phyloP scores from a whole-genome alignment of 92 coral and sea anemone species.

The Nematostella vectensis region DNA sequence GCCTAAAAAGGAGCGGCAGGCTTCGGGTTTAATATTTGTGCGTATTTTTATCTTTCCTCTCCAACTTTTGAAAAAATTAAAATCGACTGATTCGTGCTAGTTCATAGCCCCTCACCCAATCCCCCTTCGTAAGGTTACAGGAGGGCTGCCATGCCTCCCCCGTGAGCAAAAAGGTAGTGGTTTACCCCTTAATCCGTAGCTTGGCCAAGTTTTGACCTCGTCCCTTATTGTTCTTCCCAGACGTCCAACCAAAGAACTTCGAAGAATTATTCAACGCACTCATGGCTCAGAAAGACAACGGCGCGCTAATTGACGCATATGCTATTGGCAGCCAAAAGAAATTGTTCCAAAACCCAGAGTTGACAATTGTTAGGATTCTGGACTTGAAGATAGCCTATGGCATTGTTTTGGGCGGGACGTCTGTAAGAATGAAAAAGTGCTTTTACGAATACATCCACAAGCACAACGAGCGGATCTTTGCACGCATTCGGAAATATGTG shows the following conservation, averaged over 20 bases:
- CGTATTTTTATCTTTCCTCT: too few species aligned
- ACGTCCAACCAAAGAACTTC: slow-evolving; percentile 22
- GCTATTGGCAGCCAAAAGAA: slow-evolving; percentile 40
- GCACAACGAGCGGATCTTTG: slow-evolving; percentile 24
- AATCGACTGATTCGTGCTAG: too few species aligned
- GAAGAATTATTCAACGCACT: slow-evolving; percentile 36
- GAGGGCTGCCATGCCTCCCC: too few species aligned
- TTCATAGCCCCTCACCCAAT: too few species aligned
- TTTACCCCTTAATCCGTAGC: too few species aligned
- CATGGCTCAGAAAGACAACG: slow-evolving; percentile 19
- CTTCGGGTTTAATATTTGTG: too few species aligned
- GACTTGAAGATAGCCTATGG: slow-evolving; percentile 48
- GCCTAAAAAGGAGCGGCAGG: too few species aligned
- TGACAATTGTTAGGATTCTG: slow-evolving; percentile 24
- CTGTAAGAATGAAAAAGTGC: slow-evolving; percentile 29
- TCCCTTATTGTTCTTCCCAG: too few species aligned
- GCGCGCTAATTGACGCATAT: slow-evolving; percentile 46
- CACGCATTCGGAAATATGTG: slow-evolving; percentile 12
- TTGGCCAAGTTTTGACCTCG: too few species aligned
- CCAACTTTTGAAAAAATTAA: too few species aligned
- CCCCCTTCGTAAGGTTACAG: too few species aligned
- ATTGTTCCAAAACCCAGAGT: slow-evolving; percentile 30
- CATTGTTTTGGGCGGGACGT: slow-evolving; percentile 46
- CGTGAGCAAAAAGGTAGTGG: too few species aligned
- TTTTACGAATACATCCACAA: slow-evolving; percentile 31